Evolutionary conservation across 1,140 invertebrate genomes (phyloP).

Genomic region (Anoplolepis gracilipes): DNA sequence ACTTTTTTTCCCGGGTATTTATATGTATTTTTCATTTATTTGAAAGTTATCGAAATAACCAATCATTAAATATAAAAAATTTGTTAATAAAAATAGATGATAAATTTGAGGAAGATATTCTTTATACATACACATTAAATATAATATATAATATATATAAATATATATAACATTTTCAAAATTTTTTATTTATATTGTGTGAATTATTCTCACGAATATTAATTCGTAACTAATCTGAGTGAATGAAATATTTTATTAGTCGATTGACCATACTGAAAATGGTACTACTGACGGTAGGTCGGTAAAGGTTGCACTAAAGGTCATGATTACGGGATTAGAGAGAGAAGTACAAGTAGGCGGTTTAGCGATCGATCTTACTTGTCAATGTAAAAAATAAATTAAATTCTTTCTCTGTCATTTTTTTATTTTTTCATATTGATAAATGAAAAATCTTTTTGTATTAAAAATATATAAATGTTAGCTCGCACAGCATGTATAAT

Average conservation of each 20-base stretch:
- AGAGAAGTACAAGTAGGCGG: neutral
- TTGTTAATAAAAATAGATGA: too few relatives aligned
- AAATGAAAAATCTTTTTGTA: neutral
- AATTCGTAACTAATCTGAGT: slow-evolving; percentile 5
- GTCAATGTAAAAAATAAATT: slow-evolving; percentile 45
- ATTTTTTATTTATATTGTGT: neutral
- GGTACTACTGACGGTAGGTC: too few relatives aligned
- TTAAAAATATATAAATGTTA: slow-evolving; percentile 4
- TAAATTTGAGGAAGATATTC: too few relatives aligned
- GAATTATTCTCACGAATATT: neutral
- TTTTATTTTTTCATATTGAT: neutral
- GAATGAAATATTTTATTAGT: slow-evolving; percentile 17
- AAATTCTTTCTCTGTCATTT: slow-evolving; percentile 4
- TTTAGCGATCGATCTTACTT: slow-evolving; percentile 34
- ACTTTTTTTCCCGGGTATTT: too few relatives aligned
- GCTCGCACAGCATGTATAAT: neutral
- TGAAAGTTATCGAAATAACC: neutral
- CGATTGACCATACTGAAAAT: neutral
- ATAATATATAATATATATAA: neutral
- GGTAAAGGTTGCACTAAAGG: slow-evolving; percentile 51
- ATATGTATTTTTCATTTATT: neutral
- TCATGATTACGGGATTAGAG: slow-evolving; percentile 38
- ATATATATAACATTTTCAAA: neutral
- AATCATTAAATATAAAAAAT: too few relatives aligned
- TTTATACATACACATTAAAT: too few relatives aligned